Evolutionary conservation across 2,797 vertebrate genomes (phyloP).

Genomic region (Enteromius fasciolatus): DNA sequence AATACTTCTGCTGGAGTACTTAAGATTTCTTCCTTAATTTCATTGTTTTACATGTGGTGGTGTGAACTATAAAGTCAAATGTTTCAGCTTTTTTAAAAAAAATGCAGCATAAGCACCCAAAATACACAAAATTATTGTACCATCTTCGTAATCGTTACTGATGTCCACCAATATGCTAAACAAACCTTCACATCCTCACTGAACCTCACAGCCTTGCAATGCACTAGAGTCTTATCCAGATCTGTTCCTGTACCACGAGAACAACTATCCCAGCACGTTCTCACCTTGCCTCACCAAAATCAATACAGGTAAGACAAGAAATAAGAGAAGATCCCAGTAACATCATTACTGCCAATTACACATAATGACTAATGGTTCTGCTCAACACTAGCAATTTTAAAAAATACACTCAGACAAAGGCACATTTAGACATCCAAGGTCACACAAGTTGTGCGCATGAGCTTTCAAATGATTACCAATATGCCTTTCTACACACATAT

Average conservation of each 20-base stretch:
- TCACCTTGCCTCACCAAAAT: background rate
- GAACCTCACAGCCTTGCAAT: background rate
- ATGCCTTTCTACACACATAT: background rate
- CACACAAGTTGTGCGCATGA: background rate
- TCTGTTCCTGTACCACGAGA: background rate
- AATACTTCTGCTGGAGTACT: background rate
- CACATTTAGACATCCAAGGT: background rate
- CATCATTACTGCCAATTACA: conserved; percentile 7
- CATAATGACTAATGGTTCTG: conserved; percentile 11
- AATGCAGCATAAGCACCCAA: background rate
- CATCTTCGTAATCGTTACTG: background rate
- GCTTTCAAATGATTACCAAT: background rate
- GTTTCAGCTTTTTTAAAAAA: background rate
- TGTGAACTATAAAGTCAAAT: background rate
- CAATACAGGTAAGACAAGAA: conserved; percentile 16
- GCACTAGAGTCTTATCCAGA: background rate
- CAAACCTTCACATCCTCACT: background rate
- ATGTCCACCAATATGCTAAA: background rate
- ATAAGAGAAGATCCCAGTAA: background rate
- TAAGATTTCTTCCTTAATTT: background rate
- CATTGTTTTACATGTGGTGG: background rate
- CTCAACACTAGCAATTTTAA: background rate
- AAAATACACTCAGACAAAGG: background rate
- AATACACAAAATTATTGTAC: background rate
- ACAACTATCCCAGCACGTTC: background rate